phyloP scores from a whole-genome alignment of 2,888 invertebrate genomes.

The Trissolcus brochymenae region DNA sequence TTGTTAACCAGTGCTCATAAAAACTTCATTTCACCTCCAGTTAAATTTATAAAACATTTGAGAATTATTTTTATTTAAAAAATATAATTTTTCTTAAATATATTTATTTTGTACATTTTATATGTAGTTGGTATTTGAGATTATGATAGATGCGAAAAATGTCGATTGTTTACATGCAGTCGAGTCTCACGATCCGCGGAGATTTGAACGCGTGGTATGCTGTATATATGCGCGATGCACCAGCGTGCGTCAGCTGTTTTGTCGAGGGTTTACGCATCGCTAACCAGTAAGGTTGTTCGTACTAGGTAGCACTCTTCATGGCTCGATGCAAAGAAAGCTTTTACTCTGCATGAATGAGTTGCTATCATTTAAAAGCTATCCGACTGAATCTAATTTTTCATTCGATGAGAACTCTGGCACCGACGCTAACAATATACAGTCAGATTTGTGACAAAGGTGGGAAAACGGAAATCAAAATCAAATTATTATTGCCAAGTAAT shows the following conservation, averaged over 20 bases:
- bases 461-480: too few species aligned
- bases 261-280: slow-evolving; percentile 57
- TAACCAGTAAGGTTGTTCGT: slow-evolving; percentile 54
- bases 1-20: too few species aligned
- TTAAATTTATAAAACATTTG: too few species aligned
- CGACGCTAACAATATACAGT: too few species aligned
- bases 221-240: slow-evolving; percentile 37
- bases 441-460: slow-evolving; percentile 18
- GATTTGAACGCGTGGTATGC: slow-evolving; percentile 34
- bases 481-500: too few species aligned
- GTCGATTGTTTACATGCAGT: too few species aligned
- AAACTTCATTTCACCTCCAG: too few species aligned
- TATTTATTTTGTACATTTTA: too few species aligned
- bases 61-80: too few species aligned
- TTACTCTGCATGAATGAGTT: slow-evolving; percentile 51
- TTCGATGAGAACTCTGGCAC: slow-evolving; percentile 51
- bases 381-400: slow-evolving; percentile 42
- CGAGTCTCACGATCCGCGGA: background rate
- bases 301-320: slow-evolving; percentile 45
- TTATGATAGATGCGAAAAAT: too few species aligned
- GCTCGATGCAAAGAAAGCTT: slow-evolving; percentile 48
- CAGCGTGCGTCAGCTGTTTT: slow-evolving; percentile 56
- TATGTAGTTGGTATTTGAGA: too few species aligned
- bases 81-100: too few species aligned
- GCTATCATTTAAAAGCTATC: slow-evolving; percentile 43